These are phyloP conservation scores for Callimorpha dominula DNA, from an alignment of 2,888 invertebrate species.

Conservation along the genomic window DNA sequence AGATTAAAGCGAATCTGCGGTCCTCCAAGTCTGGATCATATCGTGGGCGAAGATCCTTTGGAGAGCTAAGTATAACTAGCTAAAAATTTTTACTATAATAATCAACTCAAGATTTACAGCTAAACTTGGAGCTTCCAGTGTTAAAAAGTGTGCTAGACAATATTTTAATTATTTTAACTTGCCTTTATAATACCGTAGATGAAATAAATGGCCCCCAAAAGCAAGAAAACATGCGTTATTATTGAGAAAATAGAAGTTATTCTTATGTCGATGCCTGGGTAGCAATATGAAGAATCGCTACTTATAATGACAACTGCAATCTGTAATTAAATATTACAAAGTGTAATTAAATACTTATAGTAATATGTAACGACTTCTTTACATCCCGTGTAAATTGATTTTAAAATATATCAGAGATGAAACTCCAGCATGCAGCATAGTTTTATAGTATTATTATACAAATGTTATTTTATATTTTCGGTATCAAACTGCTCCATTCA, in stretches of 20 bases:
- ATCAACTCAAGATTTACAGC: background rate
- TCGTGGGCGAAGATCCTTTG: too few relatives aligned
- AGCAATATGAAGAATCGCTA: background rate
- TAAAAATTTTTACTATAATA: background rate
- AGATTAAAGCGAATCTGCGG: too few relatives aligned
- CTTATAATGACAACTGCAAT: background rate
- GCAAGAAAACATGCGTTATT: background rate
- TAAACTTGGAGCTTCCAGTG: background rate
- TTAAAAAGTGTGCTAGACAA: background rate
- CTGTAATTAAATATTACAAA: conserved; percentile 18
- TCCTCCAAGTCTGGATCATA: too few relatives aligned
- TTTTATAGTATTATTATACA: too few relatives aligned
- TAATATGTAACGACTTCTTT: background rate
- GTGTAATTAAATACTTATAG: background rate
- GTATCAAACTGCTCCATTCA: background rate
- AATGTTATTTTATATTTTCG: background rate
- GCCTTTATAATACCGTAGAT: conserved; percentile 8
- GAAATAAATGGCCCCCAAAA: background rate
- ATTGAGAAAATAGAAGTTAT: background rate
- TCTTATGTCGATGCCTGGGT: background rate
- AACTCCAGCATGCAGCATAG: too few relatives aligned
- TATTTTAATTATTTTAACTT: background rate
- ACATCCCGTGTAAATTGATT: background rate
- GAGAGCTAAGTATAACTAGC: too few relatives aligned
- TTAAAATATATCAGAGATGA: too few relatives aligned